phyloP scores from a whole-genome alignment of 37 sponge, comb jelly and placozoan genomes.

The Agelas oroides region DNA sequence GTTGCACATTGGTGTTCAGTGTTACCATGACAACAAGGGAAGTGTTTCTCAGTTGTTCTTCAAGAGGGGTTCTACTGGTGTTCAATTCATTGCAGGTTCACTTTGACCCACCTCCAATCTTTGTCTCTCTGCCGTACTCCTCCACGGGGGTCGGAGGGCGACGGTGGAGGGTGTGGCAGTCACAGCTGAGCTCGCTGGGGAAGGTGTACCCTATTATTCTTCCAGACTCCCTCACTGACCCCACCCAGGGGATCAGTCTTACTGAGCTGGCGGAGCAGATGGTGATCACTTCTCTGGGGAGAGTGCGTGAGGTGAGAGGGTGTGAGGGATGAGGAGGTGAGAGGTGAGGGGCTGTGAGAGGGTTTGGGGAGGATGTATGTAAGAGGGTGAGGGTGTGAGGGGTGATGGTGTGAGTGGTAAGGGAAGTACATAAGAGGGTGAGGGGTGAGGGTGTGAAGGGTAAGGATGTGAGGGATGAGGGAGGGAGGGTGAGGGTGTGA shows the following conservation, averaged over 20 bases:
- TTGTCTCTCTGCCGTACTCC: conserved; percentile 74
- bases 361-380: conserved; percentile 1
- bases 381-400: background rate
- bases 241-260: conserved; percentile 16
- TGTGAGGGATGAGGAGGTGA: background rate
- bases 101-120: conserved; percentile 68
- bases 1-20: too few relatives aligned
- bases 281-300: conserved; percentile 24
- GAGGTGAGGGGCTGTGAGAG: background rate
- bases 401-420: background rate
- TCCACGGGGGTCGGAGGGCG: conserved; percentile 60
- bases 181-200: conserved; percentile 67
- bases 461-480: background rate
- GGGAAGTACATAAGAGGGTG: background rate
- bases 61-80: too few relatives aligned
- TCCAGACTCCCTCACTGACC: conserved; percentile 51
- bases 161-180: conserved; percentile 72
- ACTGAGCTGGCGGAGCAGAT: conserved; percentile 46
- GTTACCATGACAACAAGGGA: too few relatives aligned
- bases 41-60: too few relatives aligned
- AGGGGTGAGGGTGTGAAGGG: too few relatives aligned
- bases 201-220: conserved; percentile 71
- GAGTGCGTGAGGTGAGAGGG: conserved; percentile 69
- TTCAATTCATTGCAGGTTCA: too few relatives aligned
- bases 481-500: background rate